phyloP scores from a whole-genome alignment of 2,888 invertebrate genomes.

The Drosophila putrida region DNA sequence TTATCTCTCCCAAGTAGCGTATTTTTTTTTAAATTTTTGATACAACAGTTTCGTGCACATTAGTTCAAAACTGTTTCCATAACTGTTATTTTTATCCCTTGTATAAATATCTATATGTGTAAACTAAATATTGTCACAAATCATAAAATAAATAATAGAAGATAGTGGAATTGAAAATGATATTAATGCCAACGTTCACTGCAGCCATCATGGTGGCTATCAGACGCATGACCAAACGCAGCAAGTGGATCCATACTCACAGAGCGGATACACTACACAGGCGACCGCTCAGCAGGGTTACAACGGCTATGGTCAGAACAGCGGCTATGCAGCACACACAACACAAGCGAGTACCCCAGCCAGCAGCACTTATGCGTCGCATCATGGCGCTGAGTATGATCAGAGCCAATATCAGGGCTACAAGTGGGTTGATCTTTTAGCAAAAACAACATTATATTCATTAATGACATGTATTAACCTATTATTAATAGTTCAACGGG shows the following conservation, averaged over 20 bases:
- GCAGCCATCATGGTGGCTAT: slow-evolving; percentile 83
- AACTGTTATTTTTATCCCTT: too few species aligned
- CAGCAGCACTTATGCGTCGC: slow-evolving; percentile 80
- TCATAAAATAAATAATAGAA: neutral
- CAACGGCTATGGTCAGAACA: slow-evolving; percentile 84
- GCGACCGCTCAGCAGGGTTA: slow-evolving; percentile 79
- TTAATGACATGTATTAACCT: neutral
- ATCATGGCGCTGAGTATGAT: slow-evolving; percentile 84
- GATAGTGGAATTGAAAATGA: slow-evolving; percentile 8
- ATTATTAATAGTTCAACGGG: slow-evolving; percentile 72
- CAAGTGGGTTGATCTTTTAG: slow-evolving; percentile 68
- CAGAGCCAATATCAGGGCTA: slow-evolving; percentile 85
- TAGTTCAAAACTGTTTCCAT: too few species aligned
- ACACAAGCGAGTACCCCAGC: slow-evolving; percentile 73
- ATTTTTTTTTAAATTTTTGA: too few species aligned
- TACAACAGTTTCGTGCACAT: too few species aligned
- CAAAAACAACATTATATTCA: neutral
- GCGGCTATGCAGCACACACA: slow-evolving; percentile 79
- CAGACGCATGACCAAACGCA: slow-evolving; percentile 84
- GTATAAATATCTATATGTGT: neutral
- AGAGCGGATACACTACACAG: slow-evolving; percentile 82
- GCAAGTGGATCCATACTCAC: slow-evolving; percentile 84
- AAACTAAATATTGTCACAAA: neutral
- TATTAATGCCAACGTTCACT: slow-evolving; percentile 56
- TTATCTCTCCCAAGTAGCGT: too few species aligned